These are phyloP conservation scores for Caenorhabditis becei DNA, from an alignment of 2,888 invertebrate genomes.

Conservation along the genomic window DNA sequence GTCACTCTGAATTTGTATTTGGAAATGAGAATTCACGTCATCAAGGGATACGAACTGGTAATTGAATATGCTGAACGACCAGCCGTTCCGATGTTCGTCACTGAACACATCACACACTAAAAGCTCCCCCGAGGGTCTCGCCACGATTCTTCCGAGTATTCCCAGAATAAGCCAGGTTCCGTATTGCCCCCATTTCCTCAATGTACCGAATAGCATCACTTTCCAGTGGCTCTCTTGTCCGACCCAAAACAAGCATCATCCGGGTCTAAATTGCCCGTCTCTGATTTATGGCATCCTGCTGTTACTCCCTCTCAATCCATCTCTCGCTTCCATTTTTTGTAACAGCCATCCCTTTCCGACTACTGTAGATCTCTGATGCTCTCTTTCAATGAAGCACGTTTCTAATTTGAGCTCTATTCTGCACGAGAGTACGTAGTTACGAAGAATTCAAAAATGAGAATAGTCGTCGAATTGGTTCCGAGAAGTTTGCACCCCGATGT, in stretches of 20 bases:
- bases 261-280: constrained; percentile 33
- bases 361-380: constrained; percentile 11
- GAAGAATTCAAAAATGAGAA: not conserved
- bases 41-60: not conserved
- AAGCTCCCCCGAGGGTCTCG: too few relatives aligned
- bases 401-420: constrained; percentile 1
- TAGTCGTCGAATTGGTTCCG: not conserved
- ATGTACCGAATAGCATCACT: not conserved
- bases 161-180: too few relatives aligned
- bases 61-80: too few relatives aligned
- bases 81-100: too few relatives aligned
- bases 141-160: too few relatives aligned
- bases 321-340: constrained; percentile 5
- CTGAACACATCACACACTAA: too few relatives aligned
- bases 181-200: not conserved
- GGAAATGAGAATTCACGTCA: not conserved
- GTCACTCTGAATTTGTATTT: not conserved
- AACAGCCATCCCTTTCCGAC: not conserved
- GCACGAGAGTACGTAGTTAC: not conserved
- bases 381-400: not conserved
- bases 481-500: constrained; percentile 4
- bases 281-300: constrained; percentile 48
- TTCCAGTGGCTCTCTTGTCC: not conserved
- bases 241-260: constrained; percentile 45
- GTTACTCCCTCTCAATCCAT: constrained; percentile 20